These are phyloP conservation scores for Cassiopea xamachana DNA, from an alignment of 30 jellyfish, hydroid and myxozoan species.

Conservation along the genomic window DNA sequence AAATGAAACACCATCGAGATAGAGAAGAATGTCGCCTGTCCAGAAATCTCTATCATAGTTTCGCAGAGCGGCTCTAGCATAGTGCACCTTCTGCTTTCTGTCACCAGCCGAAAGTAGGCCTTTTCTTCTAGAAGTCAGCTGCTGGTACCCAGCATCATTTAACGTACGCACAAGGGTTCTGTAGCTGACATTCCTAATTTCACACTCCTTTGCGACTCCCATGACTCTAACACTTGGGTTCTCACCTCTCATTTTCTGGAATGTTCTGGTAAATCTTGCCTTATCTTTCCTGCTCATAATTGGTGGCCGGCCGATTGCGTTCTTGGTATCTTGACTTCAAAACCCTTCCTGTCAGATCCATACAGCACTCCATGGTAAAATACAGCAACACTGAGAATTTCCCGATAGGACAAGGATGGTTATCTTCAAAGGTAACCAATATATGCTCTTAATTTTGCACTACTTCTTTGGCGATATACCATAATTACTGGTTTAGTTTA, in stretches of 20 bases:
- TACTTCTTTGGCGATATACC: too few species aligned
- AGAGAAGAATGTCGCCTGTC: slow-evolving; percentile 14
- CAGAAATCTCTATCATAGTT: neutral
- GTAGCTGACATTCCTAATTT: neutral
- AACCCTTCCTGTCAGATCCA: neutral
- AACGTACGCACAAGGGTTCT: neutral
- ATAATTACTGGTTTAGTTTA: too few species aligned
- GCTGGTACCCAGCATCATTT: neutral
- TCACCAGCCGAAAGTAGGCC: neutral
- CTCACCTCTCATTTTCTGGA: slow-evolving; percentile 10
- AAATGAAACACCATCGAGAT: slow-evolving; percentile 17
- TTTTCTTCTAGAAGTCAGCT: neutral
- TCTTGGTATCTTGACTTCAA: neutral
- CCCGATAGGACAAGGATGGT: neutral
- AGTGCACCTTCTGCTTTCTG: neutral
- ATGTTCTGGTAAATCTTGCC: slow-evolving; percentile 23
- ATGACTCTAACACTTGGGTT: slow-evolving; percentile 19
- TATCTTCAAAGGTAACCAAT: neutral
- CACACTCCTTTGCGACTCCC: slow-evolving; percentile 8
- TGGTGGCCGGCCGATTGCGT: slow-evolving; percentile 35
- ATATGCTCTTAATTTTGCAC: too few species aligned
- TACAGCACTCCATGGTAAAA: neutral
- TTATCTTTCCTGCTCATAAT: slow-evolving; percentile 23
- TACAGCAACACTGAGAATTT: slow-evolving; percentile 23
- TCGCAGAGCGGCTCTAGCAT: neutral